Percentiles rank a stretch among this genome's conserved stretches.
phyloP scores from a whole-genome alignment of 2,797 vertebrate genomes.

The Trichosurus vulpecula region DNA sequence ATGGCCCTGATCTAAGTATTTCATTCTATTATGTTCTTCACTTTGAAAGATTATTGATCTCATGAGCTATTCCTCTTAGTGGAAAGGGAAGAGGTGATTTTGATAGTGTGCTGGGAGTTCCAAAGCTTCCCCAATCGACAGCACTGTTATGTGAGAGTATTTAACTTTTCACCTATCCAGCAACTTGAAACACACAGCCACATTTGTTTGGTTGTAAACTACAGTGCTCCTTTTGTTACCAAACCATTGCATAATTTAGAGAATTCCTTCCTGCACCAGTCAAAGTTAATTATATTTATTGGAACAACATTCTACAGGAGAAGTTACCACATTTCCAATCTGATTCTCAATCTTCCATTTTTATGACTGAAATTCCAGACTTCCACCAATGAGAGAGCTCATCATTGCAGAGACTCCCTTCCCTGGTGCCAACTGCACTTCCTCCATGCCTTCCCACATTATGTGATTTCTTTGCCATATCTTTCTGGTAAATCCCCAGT shows the following conservation, averaged over 20 bases:
- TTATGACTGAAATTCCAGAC: slow-evolving; percentile 5
- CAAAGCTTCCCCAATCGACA: slow-evolving; percentile 19
- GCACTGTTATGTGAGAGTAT: slow-evolving; percentile 7
- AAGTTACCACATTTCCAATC: not conserved
- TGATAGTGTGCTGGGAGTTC: slow-evolving; percentile 22
- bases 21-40: not conserved
- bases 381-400: not conserved
- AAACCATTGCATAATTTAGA: slow-evolving; percentile 46
- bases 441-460: not conserved
- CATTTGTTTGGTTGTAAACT: slow-evolving; percentile 45
- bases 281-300: slow-evolving; percentile 58
- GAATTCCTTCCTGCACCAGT: slow-evolving; percentile 54
- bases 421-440: not conserved
- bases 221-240: slow-evolving; percentile 55
- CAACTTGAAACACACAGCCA: slow-evolving; percentile 46
- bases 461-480: not conserved
- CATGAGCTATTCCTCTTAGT: slow-evolving; percentile 20
- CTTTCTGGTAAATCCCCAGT: not conserved
- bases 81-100: slow-evolving; percentile 14
- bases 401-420: not conserved
- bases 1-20: not conserved
- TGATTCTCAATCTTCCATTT: slow-evolving; percentile 6
- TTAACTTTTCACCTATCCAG: slow-evolving; percentile 35
- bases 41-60: slow-evolving; percentile 50
- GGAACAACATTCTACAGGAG: slow-evolving; percentile 40